Evolutionary conservation across 2,797 vertebrate genomes (phyloP).

Genomic region (Pseudochromis fuscus): DNA sequence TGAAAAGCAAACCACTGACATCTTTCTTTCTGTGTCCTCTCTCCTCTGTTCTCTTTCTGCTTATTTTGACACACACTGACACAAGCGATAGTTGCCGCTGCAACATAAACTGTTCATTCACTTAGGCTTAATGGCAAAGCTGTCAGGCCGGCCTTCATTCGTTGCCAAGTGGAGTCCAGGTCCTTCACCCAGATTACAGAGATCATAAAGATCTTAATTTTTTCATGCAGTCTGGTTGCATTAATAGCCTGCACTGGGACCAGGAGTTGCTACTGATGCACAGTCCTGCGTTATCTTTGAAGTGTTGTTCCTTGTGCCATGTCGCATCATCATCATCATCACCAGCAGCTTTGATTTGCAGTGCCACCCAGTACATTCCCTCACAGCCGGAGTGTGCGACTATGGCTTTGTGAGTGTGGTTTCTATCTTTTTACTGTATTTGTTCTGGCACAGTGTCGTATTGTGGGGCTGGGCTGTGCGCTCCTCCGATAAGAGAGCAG

Average conservation of each 20-base stretch:
- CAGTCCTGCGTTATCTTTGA: slow-evolving; percentile 18
- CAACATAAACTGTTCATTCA: slow-evolving; percentile 46
- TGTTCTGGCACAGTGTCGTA: slow-evolving; percentile 78
- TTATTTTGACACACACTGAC: slow-evolving; percentile 39
- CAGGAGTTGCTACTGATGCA: background rate
- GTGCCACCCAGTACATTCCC: slow-evolving; percentile 50
- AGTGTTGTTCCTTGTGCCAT: slow-evolving; percentile 21
- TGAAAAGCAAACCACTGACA: slow-evolving; percentile 60
- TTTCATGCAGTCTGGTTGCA: slow-evolving; percentile 39
- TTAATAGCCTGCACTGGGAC: slow-evolving; percentile 3
- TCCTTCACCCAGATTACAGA: slow-evolving; percentile 45
- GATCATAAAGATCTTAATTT: slow-evolving; percentile 57
- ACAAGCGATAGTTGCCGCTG: slow-evolving; percentile 32
- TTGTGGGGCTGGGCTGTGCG: slow-evolving; percentile 75
- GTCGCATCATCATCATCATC: slow-evolving; percentile 5
- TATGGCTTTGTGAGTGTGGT: slow-evolving; percentile 46
- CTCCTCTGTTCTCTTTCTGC: slow-evolving; percentile 11
- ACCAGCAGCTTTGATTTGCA: slow-evolving; percentile 29
- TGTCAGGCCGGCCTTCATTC: slow-evolving; percentile 27
- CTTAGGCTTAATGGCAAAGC: slow-evolving; percentile 26
- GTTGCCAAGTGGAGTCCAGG: slow-evolving; percentile 30
- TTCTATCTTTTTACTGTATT: slow-evolving; percentile 78
- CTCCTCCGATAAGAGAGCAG: slow-evolving; percentile 82
- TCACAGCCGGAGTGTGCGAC: slow-evolving; percentile 37
- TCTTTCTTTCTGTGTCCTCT: slow-evolving; percentile 37